phyloP scores from a whole-genome alignment of 2,797 vertebrate genomes.

The Crocidura indochinensis region DNA sequence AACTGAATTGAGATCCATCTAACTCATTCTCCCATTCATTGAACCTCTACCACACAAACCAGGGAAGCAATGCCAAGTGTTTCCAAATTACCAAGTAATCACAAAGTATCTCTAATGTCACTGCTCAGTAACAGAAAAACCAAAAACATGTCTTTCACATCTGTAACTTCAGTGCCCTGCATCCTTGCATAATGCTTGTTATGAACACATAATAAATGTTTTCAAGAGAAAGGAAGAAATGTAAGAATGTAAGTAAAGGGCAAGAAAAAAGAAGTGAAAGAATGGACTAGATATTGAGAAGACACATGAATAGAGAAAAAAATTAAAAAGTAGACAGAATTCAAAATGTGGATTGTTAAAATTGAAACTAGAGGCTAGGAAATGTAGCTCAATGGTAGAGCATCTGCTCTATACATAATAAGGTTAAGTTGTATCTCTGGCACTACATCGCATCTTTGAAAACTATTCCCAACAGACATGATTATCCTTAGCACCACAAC shows the following conservation, averaged over 20 bases:
- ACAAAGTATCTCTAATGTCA: neutral
- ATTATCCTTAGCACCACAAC: too few relatives aligned
- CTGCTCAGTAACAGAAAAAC: neutral
- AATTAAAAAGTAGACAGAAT: neutral
- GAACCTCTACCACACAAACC: neutral
- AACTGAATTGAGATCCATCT: neutral
- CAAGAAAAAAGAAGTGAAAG: rapidly evolving
- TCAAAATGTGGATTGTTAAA: constrained; percentile 28
- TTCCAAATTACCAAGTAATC: neutral
- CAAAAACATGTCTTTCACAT: neutral
- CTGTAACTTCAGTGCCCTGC: neutral
- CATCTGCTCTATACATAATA: too few relatives aligned
- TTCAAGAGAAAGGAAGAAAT: neutral
- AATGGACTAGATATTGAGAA: neutral
- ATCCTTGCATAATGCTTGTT: neutral
- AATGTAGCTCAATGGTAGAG: neutral
- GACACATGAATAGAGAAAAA: neutral
- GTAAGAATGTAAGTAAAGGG: neutral
- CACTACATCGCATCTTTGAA: too few relatives aligned
- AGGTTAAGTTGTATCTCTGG: too few relatives aligned
- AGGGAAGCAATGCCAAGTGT: neutral
- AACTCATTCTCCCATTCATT: neutral
- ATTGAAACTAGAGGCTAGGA: constrained; percentile 3
- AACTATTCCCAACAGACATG: too few relatives aligned
- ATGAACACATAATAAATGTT: neutral